Base-by-base conservation (phyloP, 2,888 invertebrate species). In the Achlya flavicornis region DNA sequence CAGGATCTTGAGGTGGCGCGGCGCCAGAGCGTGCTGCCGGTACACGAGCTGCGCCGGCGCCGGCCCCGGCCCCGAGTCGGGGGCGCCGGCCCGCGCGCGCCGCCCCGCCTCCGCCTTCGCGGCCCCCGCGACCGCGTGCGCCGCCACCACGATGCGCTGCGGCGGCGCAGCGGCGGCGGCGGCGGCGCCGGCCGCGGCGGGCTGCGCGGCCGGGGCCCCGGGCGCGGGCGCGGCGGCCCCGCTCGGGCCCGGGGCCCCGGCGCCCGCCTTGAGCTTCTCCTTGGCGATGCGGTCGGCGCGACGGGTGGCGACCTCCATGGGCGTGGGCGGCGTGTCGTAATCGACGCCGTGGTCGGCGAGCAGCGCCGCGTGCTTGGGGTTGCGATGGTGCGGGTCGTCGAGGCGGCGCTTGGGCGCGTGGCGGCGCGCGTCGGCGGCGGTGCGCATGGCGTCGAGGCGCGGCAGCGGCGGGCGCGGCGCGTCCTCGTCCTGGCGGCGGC, bases 211-310 rank as follows among this genome's bases (percentile, higher is more conserved):
- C 7, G 46, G 71, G 66, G n/a, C n/a, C n/a, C n/a, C n/a, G n/a
- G n/a, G n/a, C n/a, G n/a, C n/a, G n/a, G n/a, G n/a, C n/a, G n/a
- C n/a, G n/a, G n/a, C n/a, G n/a, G n/a, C n/a, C n/a, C n/a, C n/a
- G n/a, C n/a, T n/a, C n/a, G n/a, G n/a, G n/a, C n/a, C n/a, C n/a
- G 66, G 73, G 74, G 33, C 65, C 59, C 86, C 80, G 81, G 41
- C 41, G 41, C 41, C 70, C 73, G 83, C 92, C 78, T 95, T 95
- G 70, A 96, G 94, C 86, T 98, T 97, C 82, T 98, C 98, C 80
- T 97, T 96, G 12, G 97, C 96, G 72, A 98, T 96, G 76, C 98
- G 95, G 80, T 98, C 98, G 16, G 97, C 97, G 79, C 98, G 95
- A 66, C 96, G 95, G 35, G 95, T 91, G 16, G 97, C 98, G 62